Evolutionary conservation across 1,140 invertebrate species (phyloP).

Genomic region (Halesus radiatus): DNA sequence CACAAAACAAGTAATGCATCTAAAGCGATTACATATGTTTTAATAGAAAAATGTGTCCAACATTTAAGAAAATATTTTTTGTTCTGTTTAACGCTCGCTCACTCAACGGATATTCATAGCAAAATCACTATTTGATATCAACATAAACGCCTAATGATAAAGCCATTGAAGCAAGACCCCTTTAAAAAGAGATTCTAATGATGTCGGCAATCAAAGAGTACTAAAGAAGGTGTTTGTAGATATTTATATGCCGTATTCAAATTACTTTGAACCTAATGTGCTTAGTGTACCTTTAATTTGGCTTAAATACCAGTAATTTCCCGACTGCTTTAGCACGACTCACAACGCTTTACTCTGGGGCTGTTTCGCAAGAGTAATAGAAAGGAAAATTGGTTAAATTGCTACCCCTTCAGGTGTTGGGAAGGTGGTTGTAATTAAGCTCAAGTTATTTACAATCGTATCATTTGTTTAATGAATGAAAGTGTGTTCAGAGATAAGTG

Average conservation of each 20-base stretch:
- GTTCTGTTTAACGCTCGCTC: too few species aligned
- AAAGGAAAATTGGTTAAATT: conserved; percentile 27
- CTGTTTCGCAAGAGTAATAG: background rate
- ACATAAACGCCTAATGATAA: too few species aligned
- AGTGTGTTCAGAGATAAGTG: too few species aligned
- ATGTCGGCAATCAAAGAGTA: background rate
- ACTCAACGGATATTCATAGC: too few species aligned
- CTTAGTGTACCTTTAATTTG: conserved; percentile 23
- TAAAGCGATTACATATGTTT: too few species aligned
- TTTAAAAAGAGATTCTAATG: too few species aligned
- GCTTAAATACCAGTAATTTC: conserved; percentile 26
- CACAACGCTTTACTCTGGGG: background rate
- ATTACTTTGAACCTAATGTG: conserved; percentile 8
- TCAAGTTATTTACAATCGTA: background rate
- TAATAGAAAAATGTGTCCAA: too few species aligned
- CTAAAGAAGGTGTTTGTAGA: background rate
- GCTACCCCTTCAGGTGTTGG: conserved; percentile 19
- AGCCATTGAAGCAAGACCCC: too few species aligned
- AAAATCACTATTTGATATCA: too few species aligned
- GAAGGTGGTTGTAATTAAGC: conserved; percentile 8
- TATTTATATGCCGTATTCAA: background rate
- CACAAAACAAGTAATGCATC: too few species aligned
- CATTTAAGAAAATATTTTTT: too few species aligned
- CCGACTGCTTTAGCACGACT: background rate
- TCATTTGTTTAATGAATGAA: conserved; percentile 26